Percentiles rank a stretch among this genome's conserved stretches.
These are phyloP conservation scores for Thumatha senex DNA, from an alignment of 2,888 invertebrate species.

Conservation along the genomic window DNA sequence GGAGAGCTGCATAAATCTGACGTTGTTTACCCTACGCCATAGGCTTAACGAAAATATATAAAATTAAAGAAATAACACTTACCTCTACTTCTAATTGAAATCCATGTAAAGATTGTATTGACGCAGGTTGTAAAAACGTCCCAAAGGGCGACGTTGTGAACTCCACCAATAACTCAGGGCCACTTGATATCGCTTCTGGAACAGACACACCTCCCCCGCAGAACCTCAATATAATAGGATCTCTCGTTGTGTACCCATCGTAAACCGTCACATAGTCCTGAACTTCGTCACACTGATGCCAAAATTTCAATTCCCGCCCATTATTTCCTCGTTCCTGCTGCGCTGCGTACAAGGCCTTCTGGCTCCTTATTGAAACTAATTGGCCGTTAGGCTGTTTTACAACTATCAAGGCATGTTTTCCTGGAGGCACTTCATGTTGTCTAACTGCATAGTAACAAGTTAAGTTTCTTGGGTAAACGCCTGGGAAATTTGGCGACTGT, in stretches of 20 bases:
- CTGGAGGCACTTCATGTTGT: constrained; percentile 92
- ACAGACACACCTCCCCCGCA: constrained; percentile 95
- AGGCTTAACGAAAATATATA: not conserved
- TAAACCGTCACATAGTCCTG: constrained; percentile 95
- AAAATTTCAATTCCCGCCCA: constrained; percentile 85
- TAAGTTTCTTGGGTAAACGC: constrained; percentile 95
- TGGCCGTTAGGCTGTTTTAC: constrained; percentile 94
- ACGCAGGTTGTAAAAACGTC: constrained; percentile 92
- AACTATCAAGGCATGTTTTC: constrained; percentile 94
- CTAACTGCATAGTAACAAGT: constrained; percentile 97
- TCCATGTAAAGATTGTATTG: constrained; percentile 91
- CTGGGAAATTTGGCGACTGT: constrained; percentile 96
- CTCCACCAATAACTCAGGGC: constrained; percentile 94
- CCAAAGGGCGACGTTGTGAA: constrained; percentile 95
- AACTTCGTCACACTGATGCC: constrained; percentile 94
- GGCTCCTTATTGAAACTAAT: constrained; percentile 92
- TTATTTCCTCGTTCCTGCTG: constrained; percentile 83
- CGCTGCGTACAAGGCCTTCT: constrained; percentile 86
- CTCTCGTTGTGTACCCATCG: constrained; percentile 94
- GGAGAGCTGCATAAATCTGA: constrained; percentile 35
- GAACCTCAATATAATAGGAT: constrained; percentile 94
- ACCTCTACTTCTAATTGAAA: constrained; percentile 93
- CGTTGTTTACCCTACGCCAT: not conserved
- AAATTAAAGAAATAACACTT: not conserved
- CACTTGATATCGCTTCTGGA: constrained; percentile 93